phyloP scores from a whole-genome alignment of 2,797 vertebrate species.

The Saguinus oedipus region DNA sequence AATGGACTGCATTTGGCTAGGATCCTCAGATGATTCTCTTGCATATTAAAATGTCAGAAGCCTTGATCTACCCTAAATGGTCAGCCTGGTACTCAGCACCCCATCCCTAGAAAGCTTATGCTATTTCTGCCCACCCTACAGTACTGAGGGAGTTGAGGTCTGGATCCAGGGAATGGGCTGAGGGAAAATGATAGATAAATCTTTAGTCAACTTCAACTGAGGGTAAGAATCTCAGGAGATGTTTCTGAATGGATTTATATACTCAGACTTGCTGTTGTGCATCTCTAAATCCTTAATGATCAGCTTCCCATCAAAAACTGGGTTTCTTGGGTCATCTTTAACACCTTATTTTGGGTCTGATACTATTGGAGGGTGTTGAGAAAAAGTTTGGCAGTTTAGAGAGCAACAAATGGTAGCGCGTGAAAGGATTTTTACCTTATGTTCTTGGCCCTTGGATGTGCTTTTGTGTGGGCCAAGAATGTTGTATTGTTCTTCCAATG shows the following conservation, averaged over 20 bases:
- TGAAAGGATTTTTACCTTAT: background rate
- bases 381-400: background rate
- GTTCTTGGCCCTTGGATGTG: background rate
- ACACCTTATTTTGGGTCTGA: background rate
- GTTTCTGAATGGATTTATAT: background rate
- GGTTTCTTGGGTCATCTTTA: background rate
- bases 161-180: background rate
- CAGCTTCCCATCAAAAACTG: background rate
- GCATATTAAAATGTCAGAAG: background rate
- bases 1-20: background rate
- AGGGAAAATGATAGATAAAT: background rate
- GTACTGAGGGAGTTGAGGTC: background rate
- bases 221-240: background rate
- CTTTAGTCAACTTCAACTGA: background rate
- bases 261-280: background rate
- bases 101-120: background rate
- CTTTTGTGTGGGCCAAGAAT: background rate
- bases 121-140: background rate
- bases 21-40: background rate
- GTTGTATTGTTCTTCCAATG: background rate
- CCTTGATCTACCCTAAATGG: background rate
- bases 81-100: background rate
- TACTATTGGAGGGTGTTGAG: background rate
- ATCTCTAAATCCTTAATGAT: background rate
- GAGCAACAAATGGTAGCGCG: background rate